Evolutionary conservation across 2,797 vertebrate species (phyloP).

Genomic region (Aulostomus chinensis): DNA sequence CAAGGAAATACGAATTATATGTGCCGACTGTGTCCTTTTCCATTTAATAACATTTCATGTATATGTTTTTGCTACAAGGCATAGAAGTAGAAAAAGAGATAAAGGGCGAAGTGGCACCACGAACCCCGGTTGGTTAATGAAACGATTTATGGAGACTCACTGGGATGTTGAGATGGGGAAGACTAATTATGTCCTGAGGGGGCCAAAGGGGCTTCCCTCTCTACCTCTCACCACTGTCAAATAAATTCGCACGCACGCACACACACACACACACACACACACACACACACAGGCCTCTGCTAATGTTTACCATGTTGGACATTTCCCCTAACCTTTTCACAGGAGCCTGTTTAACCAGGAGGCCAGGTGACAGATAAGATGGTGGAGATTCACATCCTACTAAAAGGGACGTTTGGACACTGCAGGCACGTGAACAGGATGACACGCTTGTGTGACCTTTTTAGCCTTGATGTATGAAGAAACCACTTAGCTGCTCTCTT

Average conservation of each 20-base stretch:
- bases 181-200: constrained; percentile 58
- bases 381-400: constrained; percentile 34
- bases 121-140: constrained; percentile 48
- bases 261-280: constrained; percentile 4
- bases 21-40: constrained; percentile 3
- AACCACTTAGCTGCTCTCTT: constrained; percentile 48
- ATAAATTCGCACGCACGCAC: constrained; percentile 12
- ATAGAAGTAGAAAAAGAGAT: constrained; percentile 26
- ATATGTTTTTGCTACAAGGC: constrained; percentile 31
- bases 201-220: constrained; percentile 34
- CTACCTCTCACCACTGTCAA: constrained; percentile 7
- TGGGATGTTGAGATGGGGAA: constrained; percentile 21
- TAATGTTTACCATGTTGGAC: constrained; percentile 58
- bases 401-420: constrained; percentile 52
- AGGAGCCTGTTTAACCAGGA: constrained; percentile 50
- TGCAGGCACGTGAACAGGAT: constrained; percentile 50
- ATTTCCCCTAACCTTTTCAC: constrained; percentile 45
- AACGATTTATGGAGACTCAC: constrained; percentile 45
- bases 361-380: constrained; percentile 68
- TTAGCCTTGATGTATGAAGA: constrained; percentile 43
- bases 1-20: constrained; percentile 15
- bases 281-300: constrained; percentile 22
- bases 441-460: constrained; percentile 60
- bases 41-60: constrained; percentile 35
- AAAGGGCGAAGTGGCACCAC: constrained; percentile 19